phyloP scores from a whole-genome alignment of 2,797 vertebrate species.

The Spinus pinus region DNA sequence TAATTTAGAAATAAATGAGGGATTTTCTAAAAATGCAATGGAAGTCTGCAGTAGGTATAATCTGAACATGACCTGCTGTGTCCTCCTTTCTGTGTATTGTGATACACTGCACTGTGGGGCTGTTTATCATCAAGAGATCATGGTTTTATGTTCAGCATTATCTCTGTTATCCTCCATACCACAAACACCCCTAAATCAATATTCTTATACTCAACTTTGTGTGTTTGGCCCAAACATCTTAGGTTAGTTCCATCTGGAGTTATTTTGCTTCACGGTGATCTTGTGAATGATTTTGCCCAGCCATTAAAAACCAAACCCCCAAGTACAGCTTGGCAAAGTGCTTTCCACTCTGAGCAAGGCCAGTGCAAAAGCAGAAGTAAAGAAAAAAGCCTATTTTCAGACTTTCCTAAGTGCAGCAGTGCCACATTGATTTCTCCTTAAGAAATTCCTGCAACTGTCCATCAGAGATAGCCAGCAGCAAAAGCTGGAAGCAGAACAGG shows the following conservation, averaged over 20 bases:
- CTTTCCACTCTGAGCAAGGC: neutral
- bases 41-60: neutral
- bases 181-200: neutral
- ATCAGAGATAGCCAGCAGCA: neutral
- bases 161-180: neutral
- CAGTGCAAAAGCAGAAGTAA: neutral
- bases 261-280: neutral
- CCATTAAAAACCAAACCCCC: neutral
- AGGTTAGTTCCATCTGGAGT: neutral
- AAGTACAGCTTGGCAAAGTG: neutral
- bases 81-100: neutral
- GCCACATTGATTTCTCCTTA: neutral
- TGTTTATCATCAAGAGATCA: neutral
- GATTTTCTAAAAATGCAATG: neutral
- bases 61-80: neutral
- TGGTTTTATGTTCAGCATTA: neutral
- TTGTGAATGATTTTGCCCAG: neutral
- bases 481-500: neutral
- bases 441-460: neutral
- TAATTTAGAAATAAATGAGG: neutral
- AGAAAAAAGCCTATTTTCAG: neutral
- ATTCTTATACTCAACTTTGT: rapidly evolving
- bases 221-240: neutral
- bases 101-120: neutral
- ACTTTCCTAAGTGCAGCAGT: neutral